phyloP scores from a whole-genome alignment of 2,113 vertebrate genomes.

The Galbula dea region DNA sequence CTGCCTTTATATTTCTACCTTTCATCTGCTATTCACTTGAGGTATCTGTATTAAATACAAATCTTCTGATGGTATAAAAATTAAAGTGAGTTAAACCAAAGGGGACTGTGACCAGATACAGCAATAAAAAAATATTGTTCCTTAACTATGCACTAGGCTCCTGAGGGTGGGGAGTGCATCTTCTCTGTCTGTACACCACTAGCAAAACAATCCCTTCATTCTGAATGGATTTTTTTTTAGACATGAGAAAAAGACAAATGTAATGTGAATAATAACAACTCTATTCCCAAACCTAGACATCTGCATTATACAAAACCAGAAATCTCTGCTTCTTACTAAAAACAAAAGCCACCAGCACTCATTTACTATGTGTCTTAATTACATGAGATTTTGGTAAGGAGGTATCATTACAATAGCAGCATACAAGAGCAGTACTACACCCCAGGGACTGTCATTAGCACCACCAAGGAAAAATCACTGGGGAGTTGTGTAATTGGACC shows the following conservation, averaged over 20 bases:
- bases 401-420: slow-evolving; percentile 22
- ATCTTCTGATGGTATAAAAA: background rate
- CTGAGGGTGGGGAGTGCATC: background rate
- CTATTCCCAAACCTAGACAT: background rate
- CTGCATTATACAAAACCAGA: background rate
- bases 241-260: background rate
- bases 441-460: slow-evolving; percentile 27
- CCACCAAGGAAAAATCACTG: background rate
- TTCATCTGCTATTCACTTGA: background rate
- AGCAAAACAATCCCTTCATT: background rate
- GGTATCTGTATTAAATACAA: background rate
- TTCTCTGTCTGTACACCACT: background rate
- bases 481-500: slow-evolving; percentile 32
- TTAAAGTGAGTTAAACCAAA: background rate
- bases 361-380: slow-evolving; percentile 54
- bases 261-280: background rate
- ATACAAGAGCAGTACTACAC: background rate
- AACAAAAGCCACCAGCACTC: slow-evolving; percentile 43
- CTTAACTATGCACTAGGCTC: background rate
- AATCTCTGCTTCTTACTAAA: slow-evolving; percentile 42
- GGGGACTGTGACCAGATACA: background rate
- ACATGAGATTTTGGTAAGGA: slow-evolving; percentile 36
- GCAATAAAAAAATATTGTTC: background rate
- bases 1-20: background rate
- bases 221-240: background rate